phyloP scores from a whole-genome alignment of 2,888 invertebrate species.

The Argyresthia goedartella region DNA sequence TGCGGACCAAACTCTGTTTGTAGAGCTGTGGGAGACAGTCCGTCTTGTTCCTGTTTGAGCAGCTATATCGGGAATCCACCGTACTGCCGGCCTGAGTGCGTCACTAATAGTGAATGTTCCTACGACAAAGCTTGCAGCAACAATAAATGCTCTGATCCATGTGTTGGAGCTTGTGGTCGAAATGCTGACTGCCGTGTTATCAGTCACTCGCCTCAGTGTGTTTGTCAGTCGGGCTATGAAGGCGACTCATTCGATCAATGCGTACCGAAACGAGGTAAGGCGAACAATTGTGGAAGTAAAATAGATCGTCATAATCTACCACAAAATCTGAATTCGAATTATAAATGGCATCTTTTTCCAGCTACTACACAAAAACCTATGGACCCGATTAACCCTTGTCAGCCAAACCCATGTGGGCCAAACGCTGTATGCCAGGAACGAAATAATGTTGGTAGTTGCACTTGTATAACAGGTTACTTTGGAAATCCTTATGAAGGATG shows the following conservation, averaged over 20 bases:
- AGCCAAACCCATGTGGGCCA: conserved; percentile 75
- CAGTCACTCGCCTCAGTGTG: conserved; percentile 89
- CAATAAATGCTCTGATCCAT: conserved; percentile 84
- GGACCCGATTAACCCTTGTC: conserved; percentile 53
- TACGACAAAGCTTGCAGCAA: conserved; percentile 83
- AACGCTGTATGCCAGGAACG: conserved; percentile 78
- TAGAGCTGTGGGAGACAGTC: conserved; percentile 57
- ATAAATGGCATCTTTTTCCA: conserved; percentile 11
- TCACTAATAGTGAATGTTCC: conserved; percentile 84
- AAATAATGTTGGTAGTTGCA: conserved; percentile 76
- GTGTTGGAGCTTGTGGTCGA: conserved; percentile 83
- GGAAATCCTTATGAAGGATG: conserved; percentile 80
- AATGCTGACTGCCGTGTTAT: conserved; percentile 83
- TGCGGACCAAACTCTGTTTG: conserved; percentile 87
- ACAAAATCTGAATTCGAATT: not conserved
- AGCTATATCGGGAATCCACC: conserved; percentile 81
- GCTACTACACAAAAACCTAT: conserved; percentile 28
- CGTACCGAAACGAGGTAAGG: conserved; percentile 41
- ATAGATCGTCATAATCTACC: too few species aligned
- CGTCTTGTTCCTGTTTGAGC: conserved; percentile 79
- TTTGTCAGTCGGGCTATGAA: conserved; percentile 76
- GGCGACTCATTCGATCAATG: conserved; percentile 87
- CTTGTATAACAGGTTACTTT: conserved; percentile 76
- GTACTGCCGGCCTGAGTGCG: conserved; percentile 86
- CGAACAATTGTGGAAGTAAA: not conserved